Conservation (phyloP, 1,140 invertebrate species). For the Stegodyphus dumicola region DNA sequence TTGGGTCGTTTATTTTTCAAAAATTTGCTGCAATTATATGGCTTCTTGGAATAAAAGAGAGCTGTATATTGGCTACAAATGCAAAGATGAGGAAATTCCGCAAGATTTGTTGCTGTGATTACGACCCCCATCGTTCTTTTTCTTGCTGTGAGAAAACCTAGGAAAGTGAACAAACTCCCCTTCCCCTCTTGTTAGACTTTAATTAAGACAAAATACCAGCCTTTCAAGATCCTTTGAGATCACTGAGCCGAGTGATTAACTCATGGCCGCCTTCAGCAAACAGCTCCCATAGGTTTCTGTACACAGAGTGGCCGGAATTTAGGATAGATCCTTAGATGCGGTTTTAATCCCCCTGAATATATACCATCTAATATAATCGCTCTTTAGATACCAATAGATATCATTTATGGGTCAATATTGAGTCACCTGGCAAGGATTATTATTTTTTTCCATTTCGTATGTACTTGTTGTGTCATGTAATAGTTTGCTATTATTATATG, state of each 20-base stretch:
- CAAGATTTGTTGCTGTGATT: neutral
- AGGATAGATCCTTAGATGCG: neutral
- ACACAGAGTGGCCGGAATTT: neutral
- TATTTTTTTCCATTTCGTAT: neutral
- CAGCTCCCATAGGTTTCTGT: conserved; percentile 12
- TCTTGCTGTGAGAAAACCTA: conserved; percentile 10
- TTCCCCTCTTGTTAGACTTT: conserved; percentile 29
- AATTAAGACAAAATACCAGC: conserved; percentile 56
- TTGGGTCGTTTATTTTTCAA: too few species aligned
- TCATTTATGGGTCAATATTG: too few species aligned
- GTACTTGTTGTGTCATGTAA: neutral
- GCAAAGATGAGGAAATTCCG: too few species aligned
- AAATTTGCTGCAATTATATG: too few species aligned
- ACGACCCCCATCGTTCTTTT: conserved; percentile 16
- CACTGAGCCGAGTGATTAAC: conserved; percentile 51
- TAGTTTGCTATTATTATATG: neutral
- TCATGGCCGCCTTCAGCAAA: conserved; percentile 26
- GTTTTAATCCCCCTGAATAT: neutral
- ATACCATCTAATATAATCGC: neutral
- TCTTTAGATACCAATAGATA: neutral
- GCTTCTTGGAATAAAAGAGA: too few species aligned
- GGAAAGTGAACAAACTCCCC: conserved; percentile 26
- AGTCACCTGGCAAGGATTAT: neutral
- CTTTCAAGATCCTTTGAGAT: conserved; percentile 36
- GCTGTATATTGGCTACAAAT: too few species aligned